Conservation (phyloP, 1,140 invertebrate genomes). For the Linepithema humile region DNA sequence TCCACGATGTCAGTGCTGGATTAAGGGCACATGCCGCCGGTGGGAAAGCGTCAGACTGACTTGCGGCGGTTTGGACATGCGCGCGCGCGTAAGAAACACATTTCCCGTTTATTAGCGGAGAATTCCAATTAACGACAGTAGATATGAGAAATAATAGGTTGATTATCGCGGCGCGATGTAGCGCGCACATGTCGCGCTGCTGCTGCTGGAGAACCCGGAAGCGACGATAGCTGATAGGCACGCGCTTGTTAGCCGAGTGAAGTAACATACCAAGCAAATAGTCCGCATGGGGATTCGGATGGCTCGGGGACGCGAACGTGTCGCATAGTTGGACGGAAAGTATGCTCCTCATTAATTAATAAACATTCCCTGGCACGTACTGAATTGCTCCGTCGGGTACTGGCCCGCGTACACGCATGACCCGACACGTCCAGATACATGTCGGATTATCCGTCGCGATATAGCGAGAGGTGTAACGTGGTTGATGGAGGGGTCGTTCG, state of each 20-base stretch:
- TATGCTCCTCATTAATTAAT: slow-evolving; percentile 61
- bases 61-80: neutral
- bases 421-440: neutral
- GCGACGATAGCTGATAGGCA: slow-evolving; percentile 15
- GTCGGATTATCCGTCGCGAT: neutral
- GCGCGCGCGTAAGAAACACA: neutral
- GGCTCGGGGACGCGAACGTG: neutral
- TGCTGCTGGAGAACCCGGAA: neutral
- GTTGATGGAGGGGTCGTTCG: slow-evolving; percentile 23
- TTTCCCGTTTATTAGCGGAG: neutral
- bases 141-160: slow-evolving; percentile 18
- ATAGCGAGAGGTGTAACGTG: slow-evolving; percentile 24
- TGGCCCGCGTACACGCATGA: neutral
- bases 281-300: neutral
- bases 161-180: neutral
- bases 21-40: slow-evolving; percentile 24
- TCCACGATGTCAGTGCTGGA: slow-evolving; percentile 23
- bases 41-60: neutral
- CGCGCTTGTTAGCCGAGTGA: slow-evolving; percentile 31
- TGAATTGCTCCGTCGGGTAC: slow-evolving; percentile 23
- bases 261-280: slow-evolving; percentile 10
- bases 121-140: slow-evolving; percentile 27
- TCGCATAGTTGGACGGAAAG: slow-evolving; percentile 42
- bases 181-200: neutral
- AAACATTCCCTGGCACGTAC: slow-evolving; percentile 48